Base-by-base conservation (phyloP, 2,113 vertebrate genomes). In the Colinus virginianus region DNA sequence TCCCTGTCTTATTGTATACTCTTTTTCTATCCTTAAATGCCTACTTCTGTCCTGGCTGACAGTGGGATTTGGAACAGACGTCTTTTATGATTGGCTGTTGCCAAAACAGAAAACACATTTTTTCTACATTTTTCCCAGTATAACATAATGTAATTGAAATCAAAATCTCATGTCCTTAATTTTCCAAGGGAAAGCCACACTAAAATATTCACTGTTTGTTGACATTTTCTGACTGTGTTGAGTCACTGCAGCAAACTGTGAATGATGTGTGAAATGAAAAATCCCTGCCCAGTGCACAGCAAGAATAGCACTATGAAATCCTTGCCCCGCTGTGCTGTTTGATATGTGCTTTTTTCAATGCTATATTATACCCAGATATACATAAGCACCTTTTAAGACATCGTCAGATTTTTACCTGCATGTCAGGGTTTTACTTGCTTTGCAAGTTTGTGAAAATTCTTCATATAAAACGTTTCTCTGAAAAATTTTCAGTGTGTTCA, bases 241-340 rank as follows among this genome's bases (percentile, higher is more conserved):
- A 95, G 92, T 81, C 66, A 74, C 66, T 34, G 70, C 84, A 82
- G 88, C 88, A 94, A 96, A 90, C 84, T 76, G 92, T 92, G 96
- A 93, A 95, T 93, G 96, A 84, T 95, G 95, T 96, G 90, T 95
- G 96, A 96, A 96, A 94, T 94, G 92, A 88, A 79, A 94, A 87
- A 83, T 96, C 94, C 77, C 77, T 96, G 86, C 85, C 84, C 92
- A 90, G 66, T 82, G 94, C 88, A 62, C 88, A 94, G 86, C 76
- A 78, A 90, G 88, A 94, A 90, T 15, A 75, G 43, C 15, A 25
- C 32, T 67, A 40, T 7, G 83, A 80, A 87, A 68, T 88, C 72
- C 58, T 64, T 84, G 80, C 69, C 58, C 48, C 5, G 3, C n/a
- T 78, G 56, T 1, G 0, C 70, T 61, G 14, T 55, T 88, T 87